Base-by-base conservation (phyloP, 1,140 invertebrate species). In the Drosophila sturtevanti region DNA sequence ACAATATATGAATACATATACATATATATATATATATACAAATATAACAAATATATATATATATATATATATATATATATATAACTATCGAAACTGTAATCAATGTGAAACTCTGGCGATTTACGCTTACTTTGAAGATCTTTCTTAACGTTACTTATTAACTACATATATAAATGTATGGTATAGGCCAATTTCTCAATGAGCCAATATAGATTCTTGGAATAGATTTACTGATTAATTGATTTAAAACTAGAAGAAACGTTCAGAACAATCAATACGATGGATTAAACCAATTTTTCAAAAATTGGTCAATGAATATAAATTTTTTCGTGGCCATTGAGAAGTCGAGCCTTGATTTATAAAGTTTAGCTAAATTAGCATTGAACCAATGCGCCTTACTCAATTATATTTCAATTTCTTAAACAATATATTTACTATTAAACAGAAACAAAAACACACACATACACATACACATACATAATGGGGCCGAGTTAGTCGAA, bases 401-500 rank as follows among this genome's bases (percentile, higher is more conserved):
- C 54, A 56, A 56, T 56, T 56, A 18, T 56, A 56, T 56, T 56
- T 34, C 24, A 56, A 54, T 27, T 55, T 24, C 21, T 24, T 14
- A 60, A 37, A 38, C 2, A 38, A 38, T 38, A n/a, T 59, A 35
- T 34, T 35, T 37, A 35, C 31, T 59, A 44, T 31, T 64, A 72
- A 27, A 44, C 35, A 31, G 4, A 31, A 31, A 31, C 27, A 31
- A 4, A 67, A 12, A 48, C 6, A 44, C 18, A 72, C 12, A 73
- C 18, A 73, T 35, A 60, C 18, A 48, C 37, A 31, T n/a, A 24
- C 71, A 62, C 27, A 18, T 24, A 75, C 58, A 75, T 58, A 56
- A 68, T 62, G 61, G 72, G 72, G 72, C 72, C 72, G 64, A 75
- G 71, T 80, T 80, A 65, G 77, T 70, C 70, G 69, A 41, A 55